Evolutionary conservation across 2,113 vertebrate genomes (phyloP), one percentile per base, ranked within the genome.

Genomic region (Notothenia rossii): DNA sequence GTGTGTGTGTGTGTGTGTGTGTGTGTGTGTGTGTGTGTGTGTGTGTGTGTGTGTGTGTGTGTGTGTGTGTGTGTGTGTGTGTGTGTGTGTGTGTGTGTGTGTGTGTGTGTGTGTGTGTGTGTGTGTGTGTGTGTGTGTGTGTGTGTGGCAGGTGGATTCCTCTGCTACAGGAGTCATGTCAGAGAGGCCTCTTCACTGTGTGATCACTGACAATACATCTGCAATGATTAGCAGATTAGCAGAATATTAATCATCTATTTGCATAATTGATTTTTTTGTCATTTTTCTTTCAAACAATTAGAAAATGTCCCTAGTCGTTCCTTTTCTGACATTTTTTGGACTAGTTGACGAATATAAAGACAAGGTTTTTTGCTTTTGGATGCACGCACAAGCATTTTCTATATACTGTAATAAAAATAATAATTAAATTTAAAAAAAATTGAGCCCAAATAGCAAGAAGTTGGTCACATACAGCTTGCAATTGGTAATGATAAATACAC

Each of bases 61-160:
- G n/a, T n/a, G n/a, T n/a, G 7, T 49, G 29, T 25, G 25, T 25
- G 25, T 25, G 25, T 25, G 25, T 25, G 25, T 25, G 25, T 25
- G 25, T 25, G 25, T 25, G 25, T 25, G 25, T 25, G 25, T 54
- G 48, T 33, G 46, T 25, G 50, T 22, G n/a, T 59, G 18, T 15
- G 29, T 10, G 70, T 65, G 54, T 65, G 56, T 56, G 56, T 71
- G 61, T 60, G 61, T 66, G 70, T 22, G 63, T 49, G 59, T 20
- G 73, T 6, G 20, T 77, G 64, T 80, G 60, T 74, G 75, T 78
- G 56, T 62, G 72, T 74, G 67, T 83, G 63, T 45, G 54, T n/a
- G 20, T 13, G 36, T 9, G 65, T 63, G 45, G 46, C 62, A 80
- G 81, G 89, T 84, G 80, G 83, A 90, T 91, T 90, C 78, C 86